These are phyloP conservation scores for Drosophila maculinotata DNA, from an alignment of 2,888 invertebrate species.

Conservation along the genomic window DNA sequence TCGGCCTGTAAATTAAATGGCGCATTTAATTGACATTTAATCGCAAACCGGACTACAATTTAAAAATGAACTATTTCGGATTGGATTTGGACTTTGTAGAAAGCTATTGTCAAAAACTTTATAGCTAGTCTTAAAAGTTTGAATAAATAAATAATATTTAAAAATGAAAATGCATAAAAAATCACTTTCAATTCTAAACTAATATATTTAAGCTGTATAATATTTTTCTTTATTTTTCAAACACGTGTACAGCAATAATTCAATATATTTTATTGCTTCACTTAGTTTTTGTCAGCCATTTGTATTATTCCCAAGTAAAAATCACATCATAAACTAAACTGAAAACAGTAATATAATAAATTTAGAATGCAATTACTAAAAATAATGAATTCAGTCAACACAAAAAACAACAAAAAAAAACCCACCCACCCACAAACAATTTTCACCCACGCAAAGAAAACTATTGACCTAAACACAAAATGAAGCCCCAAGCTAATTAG, in stretches of 20 bases:
- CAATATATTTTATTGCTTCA: neutral
- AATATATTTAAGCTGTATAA: neutral
- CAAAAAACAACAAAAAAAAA: neutral
- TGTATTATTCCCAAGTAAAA: neutral
- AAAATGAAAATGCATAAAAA: neutral
- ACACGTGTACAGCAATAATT: neutral
- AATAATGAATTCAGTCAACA: conserved; percentile 5
- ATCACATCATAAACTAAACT: conserved; percentile 1
- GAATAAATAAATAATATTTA: neutral
- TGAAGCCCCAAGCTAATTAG: conserved; percentile 37
- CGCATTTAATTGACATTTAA: conserved; percentile 5
- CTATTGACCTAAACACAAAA: conserved; percentile 19
- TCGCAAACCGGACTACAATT: neutral
- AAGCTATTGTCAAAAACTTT: too few relatives aligned
- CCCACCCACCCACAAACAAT: neutral
- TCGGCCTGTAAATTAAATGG: neutral
- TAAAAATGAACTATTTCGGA: neutral
- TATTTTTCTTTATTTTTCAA: too few relatives aligned
- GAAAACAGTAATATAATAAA: conserved; percentile 10
- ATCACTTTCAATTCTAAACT: too few relatives aligned
- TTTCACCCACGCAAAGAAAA: conserved; percentile 5
- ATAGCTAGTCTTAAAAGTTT: neutral
- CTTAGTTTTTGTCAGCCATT: neutral
- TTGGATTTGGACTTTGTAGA: neutral
- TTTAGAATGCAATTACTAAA: conserved; percentile 16